A percentile compares a stretch with the other conserved stretches of the same genome.
Conservation (phyloP, 2,888 invertebrate species). For the Aphrophora alni region DNA sequence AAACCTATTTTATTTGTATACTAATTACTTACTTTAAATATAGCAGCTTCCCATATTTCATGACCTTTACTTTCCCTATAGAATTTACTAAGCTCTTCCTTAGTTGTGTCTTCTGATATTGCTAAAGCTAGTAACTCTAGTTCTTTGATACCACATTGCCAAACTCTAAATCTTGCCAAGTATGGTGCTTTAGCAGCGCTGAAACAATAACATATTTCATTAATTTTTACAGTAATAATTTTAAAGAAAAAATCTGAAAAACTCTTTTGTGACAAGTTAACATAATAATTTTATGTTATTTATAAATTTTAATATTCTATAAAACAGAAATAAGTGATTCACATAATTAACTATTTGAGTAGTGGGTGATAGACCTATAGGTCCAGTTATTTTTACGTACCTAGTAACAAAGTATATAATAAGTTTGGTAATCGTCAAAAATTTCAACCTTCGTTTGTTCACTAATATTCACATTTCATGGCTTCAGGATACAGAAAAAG, state of each 20-base stretch:
- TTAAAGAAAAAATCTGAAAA: background rate
- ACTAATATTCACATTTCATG: no score
- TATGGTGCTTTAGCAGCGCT: constrained; percentile 99
- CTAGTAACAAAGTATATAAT: no score
- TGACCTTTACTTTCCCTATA: constrained; percentile 60
- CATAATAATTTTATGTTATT: background rate
- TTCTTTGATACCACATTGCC: constrained; percentile 89
- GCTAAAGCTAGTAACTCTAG: constrained; percentile 85
- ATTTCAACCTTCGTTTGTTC: no score
- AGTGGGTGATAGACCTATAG: no score
- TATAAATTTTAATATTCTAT: background rate
- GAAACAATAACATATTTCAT: constrained; percentile 36
- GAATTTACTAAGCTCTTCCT: constrained; percentile 51
- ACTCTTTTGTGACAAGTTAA: background rate
- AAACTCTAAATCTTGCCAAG: constrained; percentile 91
- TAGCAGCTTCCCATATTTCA: constrained; percentile 95
- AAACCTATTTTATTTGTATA: no score
- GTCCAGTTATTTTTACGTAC: no score
- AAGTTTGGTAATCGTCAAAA: no score
- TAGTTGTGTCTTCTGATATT: constrained; percentile 55
- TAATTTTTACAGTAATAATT: no score
- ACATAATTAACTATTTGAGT: no score
- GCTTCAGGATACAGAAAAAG: no score
- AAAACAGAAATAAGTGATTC: constrained; percentile 21
- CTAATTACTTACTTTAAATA: constrained; percentile 75